A percentile compares a stretch with the other conserved stretches of the same genome.
Evolutionary conservation across 2,888 invertebrate species (phyloP).

Genomic region (Synanthedon formicaeformis): DNA sequence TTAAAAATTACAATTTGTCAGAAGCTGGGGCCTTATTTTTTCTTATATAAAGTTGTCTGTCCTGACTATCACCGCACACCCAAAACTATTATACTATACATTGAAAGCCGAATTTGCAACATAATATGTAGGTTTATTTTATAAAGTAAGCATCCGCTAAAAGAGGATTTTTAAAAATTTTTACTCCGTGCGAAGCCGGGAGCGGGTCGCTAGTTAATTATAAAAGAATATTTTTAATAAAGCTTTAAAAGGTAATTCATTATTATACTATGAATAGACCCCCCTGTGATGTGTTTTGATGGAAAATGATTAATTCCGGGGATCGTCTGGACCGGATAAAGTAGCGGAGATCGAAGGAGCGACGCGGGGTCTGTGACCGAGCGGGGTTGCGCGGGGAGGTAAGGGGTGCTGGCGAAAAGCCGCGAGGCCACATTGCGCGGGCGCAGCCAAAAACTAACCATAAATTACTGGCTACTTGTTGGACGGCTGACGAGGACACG

Average conservation of each 20-base stretch:
- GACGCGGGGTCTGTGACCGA: constrained; percentile 51
- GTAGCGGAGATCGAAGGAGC: constrained; percentile 65
- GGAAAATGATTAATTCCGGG: constrained; percentile 63
- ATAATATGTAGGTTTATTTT: no score
- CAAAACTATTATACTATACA: no score
- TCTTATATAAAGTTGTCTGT: no score
- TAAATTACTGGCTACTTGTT: constrained; percentile 69
- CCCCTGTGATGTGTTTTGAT: constrained; percentile 34
- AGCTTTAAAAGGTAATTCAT: no score
- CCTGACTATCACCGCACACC: no score
- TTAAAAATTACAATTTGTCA: no score
- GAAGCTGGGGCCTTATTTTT: no score
- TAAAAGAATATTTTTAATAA: no score
- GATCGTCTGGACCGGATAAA: constrained; percentile 60
- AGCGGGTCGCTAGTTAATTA: constrained; percentile 12
- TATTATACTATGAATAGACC: constrained; percentile 4
- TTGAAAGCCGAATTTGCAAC: no score
- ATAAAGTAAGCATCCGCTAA: no score
- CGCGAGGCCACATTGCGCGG: constrained; percentile 63
- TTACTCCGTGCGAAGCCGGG: constrained; percentile 23
- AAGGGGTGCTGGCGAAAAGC: constrained; percentile 46
- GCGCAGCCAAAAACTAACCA: constrained; percentile 70
- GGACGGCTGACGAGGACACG: constrained; percentile 47
- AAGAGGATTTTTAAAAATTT: no score
- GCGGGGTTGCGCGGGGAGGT: constrained; percentile 14